Evolutionary conservation across 2,797 vertebrate species (phyloP).

Genomic region (Pogoniulus pusillus): DNA sequence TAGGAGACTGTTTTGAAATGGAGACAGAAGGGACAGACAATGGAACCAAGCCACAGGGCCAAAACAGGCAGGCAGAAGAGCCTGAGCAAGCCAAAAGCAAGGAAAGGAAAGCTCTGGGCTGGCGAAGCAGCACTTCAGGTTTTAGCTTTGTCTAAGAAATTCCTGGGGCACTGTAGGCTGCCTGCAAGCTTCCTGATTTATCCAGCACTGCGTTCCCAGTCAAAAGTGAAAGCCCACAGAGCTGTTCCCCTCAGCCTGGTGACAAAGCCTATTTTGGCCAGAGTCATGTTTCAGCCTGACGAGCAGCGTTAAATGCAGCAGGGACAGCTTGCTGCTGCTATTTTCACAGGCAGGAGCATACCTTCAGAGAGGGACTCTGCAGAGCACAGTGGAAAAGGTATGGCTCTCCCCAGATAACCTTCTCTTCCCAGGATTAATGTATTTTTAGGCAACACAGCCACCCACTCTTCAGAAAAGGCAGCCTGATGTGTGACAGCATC

Average conservation of each 20-base stretch:
- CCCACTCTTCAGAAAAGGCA: neutral
- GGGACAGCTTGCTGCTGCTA: neutral
- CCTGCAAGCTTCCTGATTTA: neutral
- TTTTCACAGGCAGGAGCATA: constrained; percentile 10
- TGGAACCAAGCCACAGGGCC: neutral
- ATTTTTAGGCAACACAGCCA: constrained; percentile 32
- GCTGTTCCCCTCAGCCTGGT: neutral
- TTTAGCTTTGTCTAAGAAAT: neutral
- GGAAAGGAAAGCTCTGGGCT: neutral
- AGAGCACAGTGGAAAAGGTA: neutral
- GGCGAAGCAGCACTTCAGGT: neutral
- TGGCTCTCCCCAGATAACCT: neutral
- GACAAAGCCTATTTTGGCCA: constrained; percentile 19
- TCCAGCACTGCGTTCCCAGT: neutral
- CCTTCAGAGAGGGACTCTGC: neutral
- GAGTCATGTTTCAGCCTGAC: neutral
- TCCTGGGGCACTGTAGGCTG: neutral
- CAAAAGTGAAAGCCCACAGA: neutral
- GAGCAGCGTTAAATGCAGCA: neutral
- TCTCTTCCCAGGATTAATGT: constrained; percentile 6
- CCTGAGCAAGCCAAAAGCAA: neutral
- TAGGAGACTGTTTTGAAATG: neutral
- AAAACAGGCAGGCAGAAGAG: neutral
- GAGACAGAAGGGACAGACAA: constrained; percentile 15
- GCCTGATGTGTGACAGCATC: neutral